Percentiles rank a stretch among this genome's conserved stretches.
Evolutionary conservation across 2,888 invertebrate genomes (phyloP).

Genomic region (Artemia sp.): DNA sequence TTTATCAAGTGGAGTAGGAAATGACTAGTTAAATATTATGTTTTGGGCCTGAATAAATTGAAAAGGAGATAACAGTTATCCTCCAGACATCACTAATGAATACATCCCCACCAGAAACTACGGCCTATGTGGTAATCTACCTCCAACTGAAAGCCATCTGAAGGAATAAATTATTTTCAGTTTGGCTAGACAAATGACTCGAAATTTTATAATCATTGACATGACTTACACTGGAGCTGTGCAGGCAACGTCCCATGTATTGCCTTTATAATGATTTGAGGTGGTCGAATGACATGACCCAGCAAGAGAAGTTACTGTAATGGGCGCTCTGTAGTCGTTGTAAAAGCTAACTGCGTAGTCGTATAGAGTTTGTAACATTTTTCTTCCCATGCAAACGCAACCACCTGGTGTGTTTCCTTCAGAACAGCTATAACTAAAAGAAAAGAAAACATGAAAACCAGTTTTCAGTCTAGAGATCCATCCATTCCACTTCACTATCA

Average conservation of each 20-base stretch:
- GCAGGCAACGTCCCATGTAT: conserved; percentile 24
- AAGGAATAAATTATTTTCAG: neutral
- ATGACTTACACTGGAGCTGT: conserved; percentile 22
- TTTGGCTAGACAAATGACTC: too few species aligned
- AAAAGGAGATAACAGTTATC: too few species aligned
- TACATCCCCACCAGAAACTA: too few species aligned
- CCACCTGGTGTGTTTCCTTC: conserved; percentile 23
- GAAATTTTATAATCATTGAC: too few species aligned
- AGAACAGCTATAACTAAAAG: conserved; percentile 17
- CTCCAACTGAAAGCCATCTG: neutral
- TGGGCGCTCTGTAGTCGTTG: conserved; percentile 18
- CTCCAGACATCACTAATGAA: too few species aligned
- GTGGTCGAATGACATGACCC: conserved; percentile 24
- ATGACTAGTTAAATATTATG: too few species aligned
- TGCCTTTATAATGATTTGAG: conserved; percentile 24
- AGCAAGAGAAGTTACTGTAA: conserved; percentile 23
- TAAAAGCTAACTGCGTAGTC: conserved; percentile 23
- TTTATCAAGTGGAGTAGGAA: too few species aligned
- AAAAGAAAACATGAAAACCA: neutral
- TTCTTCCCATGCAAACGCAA: conserved; percentile 21
- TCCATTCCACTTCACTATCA: too few species aligned
- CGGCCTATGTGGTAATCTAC: neutral
- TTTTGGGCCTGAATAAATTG: too few species aligned
- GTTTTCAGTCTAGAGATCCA: too few species aligned
- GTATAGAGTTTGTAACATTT: conserved; percentile 22